Conservation (phyloP, 2,888 invertebrate genomes). For the Caenorhabditis afra region DNA sequence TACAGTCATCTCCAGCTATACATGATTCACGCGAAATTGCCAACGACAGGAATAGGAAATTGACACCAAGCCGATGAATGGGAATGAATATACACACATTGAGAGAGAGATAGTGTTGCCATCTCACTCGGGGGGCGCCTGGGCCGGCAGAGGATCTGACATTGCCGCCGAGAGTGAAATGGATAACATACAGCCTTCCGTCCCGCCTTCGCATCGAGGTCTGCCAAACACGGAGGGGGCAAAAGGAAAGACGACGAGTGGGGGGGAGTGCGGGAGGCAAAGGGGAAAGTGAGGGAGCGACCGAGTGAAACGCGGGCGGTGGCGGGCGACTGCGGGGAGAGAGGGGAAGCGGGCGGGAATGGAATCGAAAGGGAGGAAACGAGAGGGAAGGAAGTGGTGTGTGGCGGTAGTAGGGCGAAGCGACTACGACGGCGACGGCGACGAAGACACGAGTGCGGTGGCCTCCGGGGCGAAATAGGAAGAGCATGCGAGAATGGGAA, state of each 20-base stretch:
- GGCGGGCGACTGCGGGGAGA: too few species aligned
- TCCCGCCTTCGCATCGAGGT: constrained; percentile 8
- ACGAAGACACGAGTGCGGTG: constrained; percentile 44
- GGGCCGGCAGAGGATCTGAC: constrained; percentile 17
- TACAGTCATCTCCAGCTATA: not conserved
- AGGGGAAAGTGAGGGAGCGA: not conserved
- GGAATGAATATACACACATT: constrained; percentile 11
- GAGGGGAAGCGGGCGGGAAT: constrained; percentile 5
- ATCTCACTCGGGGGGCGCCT: not conserved
- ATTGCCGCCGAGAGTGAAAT: constrained; percentile 1
- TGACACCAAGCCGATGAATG: constrained; percentile 32
- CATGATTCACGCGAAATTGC: not conserved
- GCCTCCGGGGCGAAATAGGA: constrained; percentile 55
- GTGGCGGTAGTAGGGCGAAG: constrained; percentile 18
- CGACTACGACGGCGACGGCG: constrained; percentile 15
- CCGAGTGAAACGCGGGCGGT: not conserved
- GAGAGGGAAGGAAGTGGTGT: constrained; percentile 32
- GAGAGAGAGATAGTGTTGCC: not conserved
- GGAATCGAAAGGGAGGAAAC: constrained; percentile 43
- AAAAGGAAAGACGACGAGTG: constrained; percentile 13
- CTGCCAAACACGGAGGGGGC: constrained; percentile 27
- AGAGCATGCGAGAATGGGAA: constrained; percentile 32
- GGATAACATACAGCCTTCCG: constrained; percentile 22
- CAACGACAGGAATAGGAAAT: constrained; percentile 16
- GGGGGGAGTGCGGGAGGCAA: constrained; percentile 32